Conservation (phyloP, 2,797 vertebrate genomes). For the Capromys pilorides region DNA sequence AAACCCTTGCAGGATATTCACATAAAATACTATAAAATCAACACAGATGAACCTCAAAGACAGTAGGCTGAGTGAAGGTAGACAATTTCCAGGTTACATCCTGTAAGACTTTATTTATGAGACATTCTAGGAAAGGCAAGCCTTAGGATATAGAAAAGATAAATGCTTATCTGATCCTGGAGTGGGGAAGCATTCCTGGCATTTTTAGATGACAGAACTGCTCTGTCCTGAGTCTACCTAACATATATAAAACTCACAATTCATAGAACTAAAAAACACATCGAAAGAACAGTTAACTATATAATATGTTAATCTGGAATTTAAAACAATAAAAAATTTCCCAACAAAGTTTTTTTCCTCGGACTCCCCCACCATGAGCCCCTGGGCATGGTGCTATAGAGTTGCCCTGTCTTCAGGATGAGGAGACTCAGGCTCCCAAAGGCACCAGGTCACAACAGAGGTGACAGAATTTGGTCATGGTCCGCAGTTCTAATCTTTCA, state of each 20-base stretch:
- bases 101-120: not conserved
- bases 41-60: not conserved
- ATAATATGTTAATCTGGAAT: not conserved
- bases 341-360: not conserved
- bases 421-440: not conserved
- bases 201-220: not conserved
- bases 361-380: not conserved
- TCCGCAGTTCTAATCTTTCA: not conserved
- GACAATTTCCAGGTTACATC: not conserved
- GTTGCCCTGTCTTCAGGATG: not conserved
- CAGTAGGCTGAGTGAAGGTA: not conserved
- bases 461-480: not conserved
- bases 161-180: not conserved
- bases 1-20: not conserved
- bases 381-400: not conserved
- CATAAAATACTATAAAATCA: not conserved
- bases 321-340: not conserved
- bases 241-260: not conserved
- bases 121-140: not conserved
- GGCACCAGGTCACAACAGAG: not conserved
- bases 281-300: not conserved
- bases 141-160: not conserved
- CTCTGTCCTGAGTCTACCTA: not conserved
- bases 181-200: not conserved
- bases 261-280: not conserved